Base-by-base conservation (phyloP, 1,140 invertebrate species). In the Aphelenchoides fujianensis region DNA sequence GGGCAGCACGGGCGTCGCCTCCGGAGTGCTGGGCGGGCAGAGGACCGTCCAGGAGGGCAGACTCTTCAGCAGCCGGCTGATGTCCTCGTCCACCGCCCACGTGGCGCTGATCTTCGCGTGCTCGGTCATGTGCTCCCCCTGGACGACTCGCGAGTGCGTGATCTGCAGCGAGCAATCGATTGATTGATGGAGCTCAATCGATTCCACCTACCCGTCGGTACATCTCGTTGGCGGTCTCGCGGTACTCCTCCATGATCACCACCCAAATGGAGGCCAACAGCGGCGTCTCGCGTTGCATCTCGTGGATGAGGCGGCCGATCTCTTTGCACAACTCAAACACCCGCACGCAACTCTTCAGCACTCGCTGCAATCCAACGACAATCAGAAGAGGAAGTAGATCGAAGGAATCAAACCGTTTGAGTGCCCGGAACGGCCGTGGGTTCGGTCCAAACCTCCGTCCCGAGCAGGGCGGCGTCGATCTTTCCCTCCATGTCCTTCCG, bases 11-110 rank as follows among this genome's bases (percentile, higher is more conserved):
- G 70, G 41, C 1, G 69, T 41, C 36, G 69, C 28, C 31, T 72
- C 68, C 7, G n/a, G 36, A 30, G 69, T 28, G 27, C 16, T 36
- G 52, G 37, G 75, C 31, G 71, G 57, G 31, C 55, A 36, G 30
- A 77, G 37, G 28, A 72, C 62, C n/a, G 69, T 54, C 79, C 79
- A 80, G 27, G 59, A 79, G 2, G 77, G 80, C 19, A 80, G 57
- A 52, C 73, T 72, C 63, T 82, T 80, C 35, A 87, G 88, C 85
- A 94, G 93, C 72, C 92, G 86, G 84, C 90, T 93, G 68, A 97
- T 95, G 84, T 97, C 94, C 75, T 94, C 92, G 85, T 97, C 94
- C 74, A 93, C 92, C 0, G 94, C 88, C 94, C 94, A 96, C 31
- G 90, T 90, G 3, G 92, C 91, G 80, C 92, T 93, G 70, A 93